These are phyloP conservation scores for Zaprionus bogoriensis DNA, from an alignment of 2,888 invertebrate genomes.

Conservation along the genomic window DNA sequence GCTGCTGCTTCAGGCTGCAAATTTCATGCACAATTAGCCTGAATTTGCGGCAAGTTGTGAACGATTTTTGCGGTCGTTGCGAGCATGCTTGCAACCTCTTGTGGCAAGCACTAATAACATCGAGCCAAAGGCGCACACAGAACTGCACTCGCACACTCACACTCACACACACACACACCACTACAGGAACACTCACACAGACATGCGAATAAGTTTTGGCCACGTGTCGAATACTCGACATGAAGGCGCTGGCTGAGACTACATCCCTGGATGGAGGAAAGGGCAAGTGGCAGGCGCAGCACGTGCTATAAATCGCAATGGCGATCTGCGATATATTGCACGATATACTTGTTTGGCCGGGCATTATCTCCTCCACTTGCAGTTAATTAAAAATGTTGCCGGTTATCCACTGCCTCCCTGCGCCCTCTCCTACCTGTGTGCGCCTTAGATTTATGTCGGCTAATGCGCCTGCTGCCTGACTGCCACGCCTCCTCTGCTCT, in stretches of 20 bases:
- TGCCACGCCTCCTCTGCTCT: background rate
- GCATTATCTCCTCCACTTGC: conserved; percentile 10
- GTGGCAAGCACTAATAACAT: conserved; percentile 24
- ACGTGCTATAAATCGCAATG: conserved; percentile 41
- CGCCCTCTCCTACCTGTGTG: conserved; percentile 8
- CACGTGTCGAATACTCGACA: conserved; percentile 8
- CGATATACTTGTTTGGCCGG: conserved; percentile 33
- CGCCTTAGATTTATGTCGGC: conserved; percentile 48
- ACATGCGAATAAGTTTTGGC: background rate
- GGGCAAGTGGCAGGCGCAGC: background rate
- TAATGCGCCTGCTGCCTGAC: conserved; percentile 19
- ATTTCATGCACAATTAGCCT: conserved; percentile 32
- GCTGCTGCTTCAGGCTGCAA: conserved; percentile 3
- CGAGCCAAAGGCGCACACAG: background rate
- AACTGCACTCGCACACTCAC: background rate
- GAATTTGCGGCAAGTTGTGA: conserved; percentile 17
- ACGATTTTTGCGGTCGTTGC: conserved; percentile 24
- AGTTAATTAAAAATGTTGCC: conserved; percentile 66
- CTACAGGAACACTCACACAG: background rate
- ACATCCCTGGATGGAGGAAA: too few species aligned
- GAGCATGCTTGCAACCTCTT: conserved; percentile 13
- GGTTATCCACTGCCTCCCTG: conserved; percentile 19
- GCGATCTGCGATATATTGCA: conserved; percentile 18
- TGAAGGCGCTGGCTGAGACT: background rate
- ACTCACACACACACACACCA: background rate